Conservation (phyloP, 2,113 vertebrate genomes). For the Zootoca vivipara region DNA sequence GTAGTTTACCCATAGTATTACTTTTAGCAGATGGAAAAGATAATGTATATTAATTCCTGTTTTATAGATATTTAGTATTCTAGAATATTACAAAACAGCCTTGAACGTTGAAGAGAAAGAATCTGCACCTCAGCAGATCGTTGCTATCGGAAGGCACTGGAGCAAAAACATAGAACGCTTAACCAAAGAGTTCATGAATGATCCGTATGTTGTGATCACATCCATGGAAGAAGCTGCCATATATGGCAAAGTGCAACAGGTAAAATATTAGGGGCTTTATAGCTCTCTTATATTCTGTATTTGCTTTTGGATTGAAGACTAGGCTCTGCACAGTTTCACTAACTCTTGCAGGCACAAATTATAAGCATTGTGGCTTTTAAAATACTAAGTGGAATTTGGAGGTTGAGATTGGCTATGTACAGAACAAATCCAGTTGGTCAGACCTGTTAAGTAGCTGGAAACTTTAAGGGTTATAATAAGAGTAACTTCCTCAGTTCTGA, state of each 20-base stretch:
- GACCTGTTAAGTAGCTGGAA: not conserved
- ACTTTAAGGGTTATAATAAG: not conserved
- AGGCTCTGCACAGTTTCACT: not conserved
- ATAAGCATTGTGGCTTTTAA: not conserved
- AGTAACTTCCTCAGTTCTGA: not conserved
- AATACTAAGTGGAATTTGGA: not conserved
- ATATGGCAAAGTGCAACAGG: slow-evolving; percentile 90
- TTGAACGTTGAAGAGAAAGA: slow-evolving; percentile 60
- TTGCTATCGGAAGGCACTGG: slow-evolving; percentile 84
- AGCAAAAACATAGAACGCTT: slow-evolving; percentile 72
- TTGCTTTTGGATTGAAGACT: not conserved
- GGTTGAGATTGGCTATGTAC: not conserved
- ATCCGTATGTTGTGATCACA: slow-evolving; percentile 83
- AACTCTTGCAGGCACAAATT: not conserved
- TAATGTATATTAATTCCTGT: not conserved
- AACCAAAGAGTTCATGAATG: slow-evolving; percentile 79
- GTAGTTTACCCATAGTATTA: not conserved
- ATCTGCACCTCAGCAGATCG: slow-evolving; percentile 76
- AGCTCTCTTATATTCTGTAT: not conserved
- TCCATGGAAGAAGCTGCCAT: slow-evolving; percentile 85
- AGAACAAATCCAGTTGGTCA: not conserved
- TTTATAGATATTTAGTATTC: slow-evolving; percentile 80
- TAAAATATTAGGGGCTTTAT: slow-evolving; percentile 42
- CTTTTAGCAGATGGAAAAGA: not conserved
- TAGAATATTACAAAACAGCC: slow-evolving; percentile 83